Conservation (phyloP, 2,113 vertebrate genomes). For the Carlito syrichta region DNA sequence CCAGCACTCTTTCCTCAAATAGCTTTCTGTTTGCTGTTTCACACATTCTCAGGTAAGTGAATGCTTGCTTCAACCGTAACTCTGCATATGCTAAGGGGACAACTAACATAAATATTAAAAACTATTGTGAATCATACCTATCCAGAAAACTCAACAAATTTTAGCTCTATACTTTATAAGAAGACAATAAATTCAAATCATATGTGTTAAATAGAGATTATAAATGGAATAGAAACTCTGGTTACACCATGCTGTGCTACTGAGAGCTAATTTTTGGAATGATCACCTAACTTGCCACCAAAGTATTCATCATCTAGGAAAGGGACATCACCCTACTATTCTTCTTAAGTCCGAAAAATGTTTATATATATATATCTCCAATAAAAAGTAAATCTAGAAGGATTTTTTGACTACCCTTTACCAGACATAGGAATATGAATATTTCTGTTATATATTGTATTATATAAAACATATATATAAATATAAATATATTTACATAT, state of each 20-base stretch:
- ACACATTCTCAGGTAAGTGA: not conserved
- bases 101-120: rapidly evolving
- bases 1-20: not conserved
- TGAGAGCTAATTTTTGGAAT: not conserved
- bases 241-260: rapidly evolving
- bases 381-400: not conserved
- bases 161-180: not conserved
- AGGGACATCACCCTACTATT: not conserved
- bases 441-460: not conserved
- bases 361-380: not conserved
- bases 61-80: rapidly evolving
- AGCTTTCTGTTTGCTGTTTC: not conserved
- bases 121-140: rapidly evolving
- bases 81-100: rapidly evolving
- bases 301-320: not conserved
- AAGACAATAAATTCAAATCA: not conserved
- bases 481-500: not conserved
- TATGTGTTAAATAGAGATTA: not conserved
- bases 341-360: not conserved
- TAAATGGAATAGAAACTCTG: too few species aligned
- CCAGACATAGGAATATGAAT: not conserved
- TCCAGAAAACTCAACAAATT: not conserved
- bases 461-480: not conserved
- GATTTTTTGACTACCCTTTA: not conserved
- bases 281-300: not conserved